A percentile compares a stretch with the other conserved stretches of the same genome.
Evolutionary conservation across 2,888 invertebrate genomes (phyloP).

Genomic region (Falcaria lacertinaria): DNA sequence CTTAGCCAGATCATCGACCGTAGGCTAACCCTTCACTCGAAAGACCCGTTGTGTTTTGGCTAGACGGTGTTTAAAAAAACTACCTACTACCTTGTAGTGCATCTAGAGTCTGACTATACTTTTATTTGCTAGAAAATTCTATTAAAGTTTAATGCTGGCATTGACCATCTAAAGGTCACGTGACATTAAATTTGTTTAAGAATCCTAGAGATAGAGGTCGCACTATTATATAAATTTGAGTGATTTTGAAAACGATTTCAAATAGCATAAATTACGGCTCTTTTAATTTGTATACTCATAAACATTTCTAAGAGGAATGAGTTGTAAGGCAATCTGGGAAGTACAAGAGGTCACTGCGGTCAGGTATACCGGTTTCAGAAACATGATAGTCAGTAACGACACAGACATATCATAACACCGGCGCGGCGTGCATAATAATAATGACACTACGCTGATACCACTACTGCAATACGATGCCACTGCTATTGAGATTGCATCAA

Average conservation of each 20-base stretch:
- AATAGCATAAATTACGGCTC: too few relatives aligned
- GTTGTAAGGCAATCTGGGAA: conserved; percentile 19
- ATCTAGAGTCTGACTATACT: too few relatives aligned
- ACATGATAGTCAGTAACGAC: conserved; percentile 12
- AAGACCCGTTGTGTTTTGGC: conserved; percentile 3
- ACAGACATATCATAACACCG: conserved; percentile 17
- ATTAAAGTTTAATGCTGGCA: too few relatives aligned
- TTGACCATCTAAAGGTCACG: too few relatives aligned
- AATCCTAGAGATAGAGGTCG: too few relatives aligned
- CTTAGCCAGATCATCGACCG: conserved; percentile 33
- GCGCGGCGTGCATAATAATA: conserved; percentile 7
- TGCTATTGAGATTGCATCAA: conserved; percentile 21
- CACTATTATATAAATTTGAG: too few relatives aligned
- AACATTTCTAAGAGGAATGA: too few relatives aligned
- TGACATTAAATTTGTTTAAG: too few relatives aligned
- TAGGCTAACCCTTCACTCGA: conserved; percentile 3
- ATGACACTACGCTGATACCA: conserved; percentile 6
- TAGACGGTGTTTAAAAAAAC: background rate
- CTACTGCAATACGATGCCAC: conserved; percentile 19
- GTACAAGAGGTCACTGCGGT: conserved; percentile 24
- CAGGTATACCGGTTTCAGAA: conserved; percentile 27
- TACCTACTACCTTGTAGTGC: too few relatives aligned
- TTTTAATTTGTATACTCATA: too few relatives aligned
- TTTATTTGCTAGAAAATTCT: too few relatives aligned
- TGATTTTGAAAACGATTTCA: too few relatives aligned